These are phyloP conservation scores for Mizuhopecten yessoensis DNA, from an alignment of 1,140 invertebrate genomes.

Conservation along the genomic window DNA sequence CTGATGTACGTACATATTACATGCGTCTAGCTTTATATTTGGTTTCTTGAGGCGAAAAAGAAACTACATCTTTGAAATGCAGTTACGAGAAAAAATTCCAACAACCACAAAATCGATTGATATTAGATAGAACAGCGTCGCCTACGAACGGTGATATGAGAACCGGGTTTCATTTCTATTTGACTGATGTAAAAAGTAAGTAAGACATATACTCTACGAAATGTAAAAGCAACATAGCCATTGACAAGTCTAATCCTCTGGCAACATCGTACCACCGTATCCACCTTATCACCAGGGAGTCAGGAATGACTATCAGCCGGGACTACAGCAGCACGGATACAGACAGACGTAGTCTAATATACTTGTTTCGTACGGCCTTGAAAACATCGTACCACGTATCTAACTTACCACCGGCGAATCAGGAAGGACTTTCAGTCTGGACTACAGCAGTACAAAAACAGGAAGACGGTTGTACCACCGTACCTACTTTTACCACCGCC, in stretches of 20 bases:
- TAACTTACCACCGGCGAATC: too few relatives aligned
- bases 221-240: not conserved
- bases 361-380: too few relatives aligned
- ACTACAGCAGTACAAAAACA: too few relatives aligned
- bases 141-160: not conserved
- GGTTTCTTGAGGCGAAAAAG: not conserved
- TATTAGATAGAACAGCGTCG: not conserved
- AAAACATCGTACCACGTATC: too few relatives aligned
- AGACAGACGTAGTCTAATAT: too few relatives aligned
- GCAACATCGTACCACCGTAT: not conserved
- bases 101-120: not conserved
- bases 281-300: too few relatives aligned
- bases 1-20: not conserved
- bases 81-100: not conserved
- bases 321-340: not conserved
- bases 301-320: not conserved
- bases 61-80: not conserved
- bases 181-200: not conserved
- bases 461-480: too few relatives aligned
- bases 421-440: too few relatives aligned
- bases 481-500: too few relatives aligned
- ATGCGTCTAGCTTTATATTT: not conserved
- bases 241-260: too few relatives aligned
- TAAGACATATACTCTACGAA: not conserved
- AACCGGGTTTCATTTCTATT: not conserved